phyloP scores from a whole-genome alignment of 2,113 vertebrate genomes.

The Gambusia holbrooki region DNA sequence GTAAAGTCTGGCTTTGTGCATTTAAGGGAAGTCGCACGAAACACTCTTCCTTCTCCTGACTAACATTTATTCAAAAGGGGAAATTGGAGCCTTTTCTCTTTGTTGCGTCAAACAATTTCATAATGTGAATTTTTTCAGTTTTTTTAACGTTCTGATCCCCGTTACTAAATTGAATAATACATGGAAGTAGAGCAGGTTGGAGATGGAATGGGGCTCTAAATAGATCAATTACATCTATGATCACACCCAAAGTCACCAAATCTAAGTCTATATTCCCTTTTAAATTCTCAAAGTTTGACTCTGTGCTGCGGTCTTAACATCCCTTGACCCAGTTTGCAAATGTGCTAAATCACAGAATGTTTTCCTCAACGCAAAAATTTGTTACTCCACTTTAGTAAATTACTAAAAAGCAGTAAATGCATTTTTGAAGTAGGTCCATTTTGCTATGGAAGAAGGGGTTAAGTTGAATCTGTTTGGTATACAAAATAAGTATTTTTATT shows the following conservation, averaged over 20 bases:
- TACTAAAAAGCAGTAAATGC: not conserved
- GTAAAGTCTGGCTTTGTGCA: slow-evolving; percentile 9
- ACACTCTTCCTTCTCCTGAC: slow-evolving; percentile 50
- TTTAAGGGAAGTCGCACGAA: slow-evolving; percentile 41
- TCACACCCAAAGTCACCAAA: not conserved
- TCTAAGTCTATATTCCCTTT: not conserved
- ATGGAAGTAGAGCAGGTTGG: slow-evolving; percentile 8
- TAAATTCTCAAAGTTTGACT: no score
- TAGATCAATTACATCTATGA: not conserved
- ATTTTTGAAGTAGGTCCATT: not conserved
- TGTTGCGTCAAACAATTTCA: not conserved
- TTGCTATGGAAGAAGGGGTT: not conserved
- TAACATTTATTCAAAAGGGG: slow-evolving; percentile 53
- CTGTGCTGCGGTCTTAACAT: no score
- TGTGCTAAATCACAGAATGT: not conserved
- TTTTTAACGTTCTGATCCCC: not conserved
- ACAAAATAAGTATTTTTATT: not conserved
- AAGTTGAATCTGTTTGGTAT: not conserved
- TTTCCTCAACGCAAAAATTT: not conserved
- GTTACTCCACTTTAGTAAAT: no score
- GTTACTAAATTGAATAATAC: slow-evolving; percentile 7
- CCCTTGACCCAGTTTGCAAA: not conserved
- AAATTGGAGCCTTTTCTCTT: slow-evolving; percentile 40
- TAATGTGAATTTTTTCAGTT: not conserved
- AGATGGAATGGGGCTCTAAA: not conserved